Evolutionary conservation across 1,140 invertebrate genomes (phyloP).

Genomic region (Gonioctena quinquepunctata): DNA sequence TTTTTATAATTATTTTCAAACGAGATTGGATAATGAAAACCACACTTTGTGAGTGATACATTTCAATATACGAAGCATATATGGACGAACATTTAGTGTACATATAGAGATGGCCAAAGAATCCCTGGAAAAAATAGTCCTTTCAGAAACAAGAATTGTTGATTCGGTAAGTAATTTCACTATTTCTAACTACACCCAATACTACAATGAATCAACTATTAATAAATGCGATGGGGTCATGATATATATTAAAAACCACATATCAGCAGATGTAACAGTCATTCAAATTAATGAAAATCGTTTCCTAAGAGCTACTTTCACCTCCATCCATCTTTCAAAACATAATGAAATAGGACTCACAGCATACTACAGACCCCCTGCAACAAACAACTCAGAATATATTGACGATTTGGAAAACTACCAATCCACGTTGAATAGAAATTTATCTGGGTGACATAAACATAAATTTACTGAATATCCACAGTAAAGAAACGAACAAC

Average conservation of each 20-base stretch:
- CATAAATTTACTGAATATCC: too few relatives aligned
- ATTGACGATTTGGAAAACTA: too few relatives aligned
- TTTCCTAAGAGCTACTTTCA: neutral
- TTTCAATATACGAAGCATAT: constrained; percentile 12
- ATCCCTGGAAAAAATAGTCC: constrained; percentile 6
- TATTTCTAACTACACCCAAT: neutral
- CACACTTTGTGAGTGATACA: constrained; percentile 5
- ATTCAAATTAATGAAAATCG: neutral
- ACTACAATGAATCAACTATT: constrained; percentile 5
- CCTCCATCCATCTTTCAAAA: neutral
- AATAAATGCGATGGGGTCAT: constrained; percentile 12
- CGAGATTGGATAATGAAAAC: neutral
- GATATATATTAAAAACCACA: constrained; percentile 6
- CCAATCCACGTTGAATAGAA: too few relatives aligned
- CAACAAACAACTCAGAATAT: too few relatives aligned
- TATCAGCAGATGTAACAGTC: neutral
- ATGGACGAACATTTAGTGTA: neutral
- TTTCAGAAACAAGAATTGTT: constrained; percentile 11
- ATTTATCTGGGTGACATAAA: too few relatives aligned
- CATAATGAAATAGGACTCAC: too few relatives aligned
- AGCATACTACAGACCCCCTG: too few relatives aligned
- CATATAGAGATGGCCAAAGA: neutral
- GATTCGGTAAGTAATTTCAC: constrained; percentile 3
- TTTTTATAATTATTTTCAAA: constrained; percentile 11
- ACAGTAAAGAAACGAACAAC: too few relatives aligned